Percentiles rank a stretch among this genome's conserved stretches.
phyloP scores from a whole-genome alignment of 2,888 invertebrate species.

The Mesorhabditis spiculigera region DNA sequence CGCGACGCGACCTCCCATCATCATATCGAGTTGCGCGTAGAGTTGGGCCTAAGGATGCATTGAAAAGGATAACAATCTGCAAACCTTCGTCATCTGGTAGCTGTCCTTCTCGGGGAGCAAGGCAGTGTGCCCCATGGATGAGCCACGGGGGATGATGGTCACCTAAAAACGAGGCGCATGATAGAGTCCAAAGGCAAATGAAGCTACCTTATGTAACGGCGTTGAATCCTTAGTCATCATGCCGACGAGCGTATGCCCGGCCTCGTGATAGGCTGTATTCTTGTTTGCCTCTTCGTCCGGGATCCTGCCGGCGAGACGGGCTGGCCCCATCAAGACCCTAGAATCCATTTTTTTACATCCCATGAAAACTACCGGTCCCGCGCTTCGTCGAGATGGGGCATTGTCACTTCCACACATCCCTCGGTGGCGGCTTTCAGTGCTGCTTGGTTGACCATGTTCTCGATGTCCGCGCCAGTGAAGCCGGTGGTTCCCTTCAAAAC shows the following conservation, averaged over 20 bases:
- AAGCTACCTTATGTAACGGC: constrained; percentile 76
- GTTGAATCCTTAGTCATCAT: constrained; percentile 71
- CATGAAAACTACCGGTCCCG: constrained; percentile 89
- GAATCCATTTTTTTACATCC: constrained; percentile 6
- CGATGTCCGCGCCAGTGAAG: constrained; percentile 93
- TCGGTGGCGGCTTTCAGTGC: constrained; percentile 83
- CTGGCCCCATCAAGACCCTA: constrained; percentile 50
- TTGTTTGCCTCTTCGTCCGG: constrained; percentile 88
- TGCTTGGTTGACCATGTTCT: constrained; percentile 85
- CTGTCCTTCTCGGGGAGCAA: constrained; percentile 89
- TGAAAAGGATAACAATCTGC: not conserved
- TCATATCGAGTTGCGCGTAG: constrained; percentile 88
- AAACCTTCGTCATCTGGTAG: constrained; percentile 68
- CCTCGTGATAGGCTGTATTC: constrained; percentile 95
- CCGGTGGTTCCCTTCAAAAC: constrained; percentile 78
- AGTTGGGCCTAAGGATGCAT: constrained; percentile 69
- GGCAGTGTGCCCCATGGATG: constrained; percentile 86
- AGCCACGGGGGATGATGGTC: constrained; percentile 92
- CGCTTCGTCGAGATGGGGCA: constrained; percentile 88
- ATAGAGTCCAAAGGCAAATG: not conserved
- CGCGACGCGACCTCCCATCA: constrained; percentile 97
- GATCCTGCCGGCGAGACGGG: constrained; percentile 66
- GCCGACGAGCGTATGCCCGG: constrained; percentile 91
- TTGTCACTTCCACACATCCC: constrained; percentile 78
- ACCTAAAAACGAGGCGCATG: constrained; percentile 58